Evolutionary conservation across 1,140 invertebrate genomes (phyloP).

Genomic region (Pseudoatta argentina): DNA sequence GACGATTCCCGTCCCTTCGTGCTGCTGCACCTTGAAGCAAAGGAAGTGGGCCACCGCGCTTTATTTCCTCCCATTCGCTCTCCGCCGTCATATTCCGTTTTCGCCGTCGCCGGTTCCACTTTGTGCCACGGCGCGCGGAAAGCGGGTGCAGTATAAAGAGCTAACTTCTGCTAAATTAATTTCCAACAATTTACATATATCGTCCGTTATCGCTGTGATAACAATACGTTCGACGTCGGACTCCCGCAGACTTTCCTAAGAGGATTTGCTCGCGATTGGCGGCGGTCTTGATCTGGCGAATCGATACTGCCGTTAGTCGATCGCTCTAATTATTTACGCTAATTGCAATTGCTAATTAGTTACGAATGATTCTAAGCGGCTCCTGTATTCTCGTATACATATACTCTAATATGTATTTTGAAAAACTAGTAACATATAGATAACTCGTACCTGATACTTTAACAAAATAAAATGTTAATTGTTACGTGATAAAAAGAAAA

Average conservation of each 20-base stretch:
- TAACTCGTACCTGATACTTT: constrained; percentile 3
- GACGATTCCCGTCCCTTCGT: constrained; percentile 50
- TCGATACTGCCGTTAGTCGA: constrained; percentile 62
- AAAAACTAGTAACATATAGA: constrained; percentile 27
- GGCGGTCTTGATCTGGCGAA: constrained; percentile 36
- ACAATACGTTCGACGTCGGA: constrained; percentile 68
- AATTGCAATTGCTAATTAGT: constrained; percentile 64
- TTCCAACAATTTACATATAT: constrained; percentile 77
- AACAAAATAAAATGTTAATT: not conserved
- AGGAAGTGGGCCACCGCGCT: constrained; percentile 73
- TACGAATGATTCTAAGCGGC: not conserved
- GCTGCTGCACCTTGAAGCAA: not conserved
- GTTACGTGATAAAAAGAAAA: too few relatives aligned
- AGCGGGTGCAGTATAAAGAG: constrained; percentile 35
- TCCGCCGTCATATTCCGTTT: constrained; percentile 39
- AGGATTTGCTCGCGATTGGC: constrained; percentile 67
- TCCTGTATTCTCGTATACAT: constrained; percentile 2
- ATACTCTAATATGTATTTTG: constrained; percentile 3
- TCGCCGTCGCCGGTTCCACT: constrained; percentile 49
- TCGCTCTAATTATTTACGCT: constrained; percentile 46
- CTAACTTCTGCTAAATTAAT: constrained; percentile 78
- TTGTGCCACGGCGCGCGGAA: constrained; percentile 29
- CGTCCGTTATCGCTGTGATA: constrained; percentile 68
- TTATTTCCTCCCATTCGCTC: constrained; percentile 70
- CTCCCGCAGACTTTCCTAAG: constrained; percentile 52